Base-by-base conservation (phyloP, 2,797 vertebrate genomes). In the Enteromius treurensis region DNA sequence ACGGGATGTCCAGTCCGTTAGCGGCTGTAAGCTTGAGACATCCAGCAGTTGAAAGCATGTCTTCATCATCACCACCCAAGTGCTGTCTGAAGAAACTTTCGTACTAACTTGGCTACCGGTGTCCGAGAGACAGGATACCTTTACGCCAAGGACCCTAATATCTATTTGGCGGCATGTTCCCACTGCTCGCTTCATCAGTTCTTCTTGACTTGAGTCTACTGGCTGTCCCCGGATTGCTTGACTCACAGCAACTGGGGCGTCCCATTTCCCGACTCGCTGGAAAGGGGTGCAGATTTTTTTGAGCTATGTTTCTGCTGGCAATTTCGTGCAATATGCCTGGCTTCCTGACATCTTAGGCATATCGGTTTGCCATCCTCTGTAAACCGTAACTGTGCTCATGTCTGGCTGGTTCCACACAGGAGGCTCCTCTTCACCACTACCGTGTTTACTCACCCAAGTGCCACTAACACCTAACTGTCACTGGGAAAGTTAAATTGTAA, bases 91-190 rank as follows among this genome's bases (percentile, higher is more conserved):
- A 82, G 10, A 82, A 85, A 1, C n/a, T 37, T 34, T 85, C 69
- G 69, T 87, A 32, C 81, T 79, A 2, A 88, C 79, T 26, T 71
- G 68, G 13, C 40, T 47, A 19, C n/a, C 68, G 1, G 40, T 47
- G 37, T 71, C 68, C 15, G 37, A 37, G 15, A 68, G 14, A 19
- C 11, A 34, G 1, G 29, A 17, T 34, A 37, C 15, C 8, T 42
- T 9, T 2, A 42, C 0, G 1, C 37, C 21, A 13, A n/a, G 9
- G 8, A 71, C 26, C 21, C n/a, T 42, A 21, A 71, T 23, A 3
- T 2, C 0, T 14, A 71, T 40, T 23, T 21, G 17, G 10, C 40
- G 40, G 45, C 68, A 71, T 23, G 26, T 26, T 26, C 26, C 26
- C 26, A 26, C 26, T 26, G 26, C 26, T 26, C 21, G 37, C 7